These are phyloP conservation scores for Perca flavescens DNA, from an alignment of 2,113 vertebrate species.

Conservation along the genomic window DNA sequence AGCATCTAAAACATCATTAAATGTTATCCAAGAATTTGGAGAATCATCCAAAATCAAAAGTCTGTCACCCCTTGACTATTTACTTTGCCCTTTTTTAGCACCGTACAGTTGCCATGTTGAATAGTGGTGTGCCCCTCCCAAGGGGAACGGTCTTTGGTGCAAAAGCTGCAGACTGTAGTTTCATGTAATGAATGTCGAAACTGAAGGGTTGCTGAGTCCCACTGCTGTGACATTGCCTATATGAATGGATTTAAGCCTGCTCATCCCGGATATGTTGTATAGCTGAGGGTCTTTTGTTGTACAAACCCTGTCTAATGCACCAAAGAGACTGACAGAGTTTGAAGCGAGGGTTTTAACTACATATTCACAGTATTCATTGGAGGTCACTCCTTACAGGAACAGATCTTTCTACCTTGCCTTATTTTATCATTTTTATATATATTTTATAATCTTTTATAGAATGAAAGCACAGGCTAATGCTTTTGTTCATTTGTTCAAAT, in stretches of 20 bases:
- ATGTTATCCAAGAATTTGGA: neutral
- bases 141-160: neutral
- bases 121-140: neutral
- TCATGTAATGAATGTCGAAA: neutral
- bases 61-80: neutral
- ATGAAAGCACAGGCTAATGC: neutral
- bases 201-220: constrained; percentile 17
- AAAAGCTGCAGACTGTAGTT: neutral
- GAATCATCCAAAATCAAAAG: neutral
- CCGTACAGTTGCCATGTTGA: neutral
- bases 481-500: neutral
- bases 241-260: constrained; percentile 51
- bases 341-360: constrained; percentile 21
- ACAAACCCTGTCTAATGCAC: constrained; percentile 53
- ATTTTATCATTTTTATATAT: neutral
- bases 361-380: constrained; percentile 25
- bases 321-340: constrained; percentile 34
- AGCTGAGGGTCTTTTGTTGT: constrained; percentile 60
- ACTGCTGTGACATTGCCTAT: constrained; percentile 11
- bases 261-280: constrained; percentile 61
- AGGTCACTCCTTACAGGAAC: constrained; percentile 31
- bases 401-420: neutral
- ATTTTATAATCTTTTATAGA: neutral
- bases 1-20: neutral
- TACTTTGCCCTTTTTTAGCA: neutral